Evolutionary conservation across 2,888 invertebrate species (phyloP), one percentile per base, ranked within the genome.

Genomic region (Leptopterna dolabrata): DNA sequence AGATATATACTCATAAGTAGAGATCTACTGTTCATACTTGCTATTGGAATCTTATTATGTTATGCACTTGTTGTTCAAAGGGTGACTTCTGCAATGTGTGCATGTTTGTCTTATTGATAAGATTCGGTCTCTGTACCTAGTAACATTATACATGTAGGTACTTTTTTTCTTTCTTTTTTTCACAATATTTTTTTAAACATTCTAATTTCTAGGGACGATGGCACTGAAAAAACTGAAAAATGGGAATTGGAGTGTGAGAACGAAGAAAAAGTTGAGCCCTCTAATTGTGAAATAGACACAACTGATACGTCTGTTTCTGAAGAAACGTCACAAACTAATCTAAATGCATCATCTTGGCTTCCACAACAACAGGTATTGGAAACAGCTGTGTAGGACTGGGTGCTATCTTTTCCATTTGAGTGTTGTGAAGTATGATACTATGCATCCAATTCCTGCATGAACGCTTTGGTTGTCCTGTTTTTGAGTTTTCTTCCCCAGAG

Each of bases 141-240:
- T n/a, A n/a, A n/a, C n/a, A n/a, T n/a, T n/a, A n/a, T n/a, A n/a
- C n/a, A n/a, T n/a, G n/a, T n/a, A n/a, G n/a, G n/a, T n/a, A n/a
- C n/a, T n/a, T n/a, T n/a, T n/a, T n/a, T n/a, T n/a, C n/a, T n/a
- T n/a, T n/a, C n/a, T n/a, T n/a, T n/a, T n/a, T n/a, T n/a, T n/a
- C n/a, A n/a, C n/a, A n/a, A n/a, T n/a, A n/a, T n/a, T n/a, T n/a
- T n/a, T n/a, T n/a, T n/a, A n/a, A n/a, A n/a, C n/a, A n/a, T n/a
- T n/a, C n/a, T n/a, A n/a, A n/a, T n/a, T 43, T 78, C 90, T 90
- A 95, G 95, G 91, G 95, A 94, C 91, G 95, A 95, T 90, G 95
- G 94, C 91, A 93, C 94, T 81, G 94, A 95, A 80, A 94, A 94
- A 90, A 89, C 92, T 70, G 94, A 94, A 88, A 92, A 93, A 89